Evolutionary conservation across 1,140 invertebrate species (phyloP).

Genomic region (Papilio glaucus): DNA sequence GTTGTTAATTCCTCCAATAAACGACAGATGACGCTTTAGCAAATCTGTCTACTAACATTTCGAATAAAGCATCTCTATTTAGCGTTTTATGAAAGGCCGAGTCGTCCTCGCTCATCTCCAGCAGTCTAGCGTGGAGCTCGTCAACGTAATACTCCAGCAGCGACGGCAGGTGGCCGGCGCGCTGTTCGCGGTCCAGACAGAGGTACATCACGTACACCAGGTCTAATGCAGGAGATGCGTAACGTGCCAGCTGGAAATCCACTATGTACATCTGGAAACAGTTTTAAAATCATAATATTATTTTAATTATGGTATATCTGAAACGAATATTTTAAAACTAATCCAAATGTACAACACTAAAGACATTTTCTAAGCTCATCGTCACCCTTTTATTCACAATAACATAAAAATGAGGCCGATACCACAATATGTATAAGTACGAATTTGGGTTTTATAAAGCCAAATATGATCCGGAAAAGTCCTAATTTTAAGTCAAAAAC

Average conservation of each 20-base stretch:
- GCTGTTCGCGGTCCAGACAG: conserved; percentile 85
- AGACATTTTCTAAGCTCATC: too few species aligned
- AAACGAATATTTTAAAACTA: too few species aligned
- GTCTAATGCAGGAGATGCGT: conserved; percentile 88
- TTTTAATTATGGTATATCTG: too few species aligned
- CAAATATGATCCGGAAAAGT: too few species aligned
- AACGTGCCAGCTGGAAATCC: conserved; percentile 88
- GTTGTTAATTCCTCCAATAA: too few species aligned
- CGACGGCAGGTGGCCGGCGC: conserved; percentile 83
- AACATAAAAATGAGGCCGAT: too few species aligned
- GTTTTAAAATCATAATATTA: too few species aligned
- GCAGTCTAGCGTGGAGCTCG: conserved; percentile 77
- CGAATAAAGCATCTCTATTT: conserved; percentile 81
- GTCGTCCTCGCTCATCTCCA: conserved; percentile 79
- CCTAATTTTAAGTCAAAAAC: too few species aligned
- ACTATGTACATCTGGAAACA: conserved; percentile 87
- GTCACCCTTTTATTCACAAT: too few species aligned
- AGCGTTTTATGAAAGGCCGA: conserved; percentile 75
- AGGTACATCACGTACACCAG: conserved; percentile 87
- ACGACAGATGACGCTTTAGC: neutral
- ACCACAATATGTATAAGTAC: too few species aligned
- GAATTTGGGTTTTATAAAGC: too few species aligned
- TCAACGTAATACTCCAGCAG: conserved; percentile 85
- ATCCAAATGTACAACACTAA: too few species aligned
- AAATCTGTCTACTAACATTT: conserved; percentile 84